Evolutionary conservation across 2,797 vertebrate species (phyloP), one percentile per base, ranked within the genome.

Genomic region (Sebastes cheni): DNA sequence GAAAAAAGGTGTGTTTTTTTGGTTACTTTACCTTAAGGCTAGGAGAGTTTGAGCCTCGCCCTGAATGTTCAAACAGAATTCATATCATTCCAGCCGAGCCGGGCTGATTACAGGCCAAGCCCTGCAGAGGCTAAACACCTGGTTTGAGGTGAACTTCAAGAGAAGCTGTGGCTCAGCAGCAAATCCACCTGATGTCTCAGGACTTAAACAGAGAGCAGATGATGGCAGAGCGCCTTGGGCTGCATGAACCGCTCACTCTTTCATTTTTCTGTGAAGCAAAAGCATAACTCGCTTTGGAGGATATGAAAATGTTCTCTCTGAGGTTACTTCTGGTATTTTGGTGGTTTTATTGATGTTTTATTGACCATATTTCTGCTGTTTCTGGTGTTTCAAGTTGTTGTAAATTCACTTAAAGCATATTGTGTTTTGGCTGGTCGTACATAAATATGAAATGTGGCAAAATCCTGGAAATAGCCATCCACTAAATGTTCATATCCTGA

Each of bases 91-190:
- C 79, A 54, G 66, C 4, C 2, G 64, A 73, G 72, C 72, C 3
- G 9, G 11, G 59, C 71, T 78, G 87, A 89, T 86, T 85, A 89
- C 79, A 89, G 87, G 64, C 52, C 39, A 0, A 27, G 66, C 70
- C 32, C 52, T 54, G 2, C 20, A 72, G 30, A 36, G n/a, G 52
- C 23, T 50, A 1, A 62, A 86, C 90, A 90, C 86, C 88, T 90
- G 88, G 81, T 83, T 70, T 75, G 75, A 85, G 83, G 75, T 77
- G 64, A 71, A 82, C 88, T 86, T 88, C 74, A 88, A 84, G 77
- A 83, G 72, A 58, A 69, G 52, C 66, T 14, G 52, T 22, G n/a
- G 52, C 52, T 54, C n/a, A 10, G 54, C 72, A 60, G 64, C 72
- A 62, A 68, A 85, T 76, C 83, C 81, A 75, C 30, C 69, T 66